Evolutionary conservation across 2,888 invertebrate genomes (phyloP), one percentile per base, ranked within the genome.

Genomic region (Oscheius onirici): DNA sequence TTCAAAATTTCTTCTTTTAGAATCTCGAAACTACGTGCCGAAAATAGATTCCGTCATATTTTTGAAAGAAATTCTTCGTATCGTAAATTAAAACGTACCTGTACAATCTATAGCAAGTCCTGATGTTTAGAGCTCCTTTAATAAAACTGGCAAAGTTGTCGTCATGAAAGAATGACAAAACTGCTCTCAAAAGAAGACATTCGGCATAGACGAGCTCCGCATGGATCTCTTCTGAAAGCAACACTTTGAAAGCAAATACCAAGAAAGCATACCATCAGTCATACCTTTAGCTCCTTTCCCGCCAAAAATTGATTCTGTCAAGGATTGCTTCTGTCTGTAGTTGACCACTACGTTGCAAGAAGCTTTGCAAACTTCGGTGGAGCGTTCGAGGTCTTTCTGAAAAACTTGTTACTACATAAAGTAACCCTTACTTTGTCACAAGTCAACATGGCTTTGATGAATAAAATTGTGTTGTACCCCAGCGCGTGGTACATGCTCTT

Each of bases 171-270:
- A 97, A 94, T 17, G 94, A 94, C 76, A 97, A 91, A 87, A 95
- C 91, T 0, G 97, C 94, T 86, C 94, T 92, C 72, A 96, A 90
- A 60, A 97, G 90, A 58, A 95, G 90, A 41, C 93, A 92, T 88
- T 97, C 97, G 0, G 97, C 96, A 88, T 94, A 93, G 88, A 95
- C 95, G 44, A 97, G 90, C 88, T 97, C 97, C 0, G 97, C 96
- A 89, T 97, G 97, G 20, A 85, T 76, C 63, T 86, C 84, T 54
- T 81, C 86, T 84, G 68, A 67, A 81, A 69, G 28, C 11, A 26
- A 26, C 28, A 58, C 17, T 40, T 28, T 40, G 13, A 28, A 15
- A 34, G 8, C 20, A 51, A 51, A n/a, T 20, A n/a, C 6, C 20
- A 17, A 6, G 20, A 22, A 10, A 3, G 15, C 44, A 17, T 46